phyloP scores from a whole-genome alignment of 2,113 vertebrate species.

The Ammodytes marinus region DNA sequence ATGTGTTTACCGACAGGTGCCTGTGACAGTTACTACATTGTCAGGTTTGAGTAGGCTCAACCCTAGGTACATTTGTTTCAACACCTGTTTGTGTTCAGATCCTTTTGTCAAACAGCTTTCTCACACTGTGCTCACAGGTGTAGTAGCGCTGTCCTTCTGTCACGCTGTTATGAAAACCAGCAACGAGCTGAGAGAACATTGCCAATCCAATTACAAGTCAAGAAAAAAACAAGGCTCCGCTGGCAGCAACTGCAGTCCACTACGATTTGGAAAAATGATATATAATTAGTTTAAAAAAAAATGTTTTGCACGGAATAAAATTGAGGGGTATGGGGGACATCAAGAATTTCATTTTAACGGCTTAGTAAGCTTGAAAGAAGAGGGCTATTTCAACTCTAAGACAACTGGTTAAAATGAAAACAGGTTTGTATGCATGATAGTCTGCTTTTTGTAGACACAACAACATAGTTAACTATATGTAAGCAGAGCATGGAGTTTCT shows the following conservation, averaged over 20 bases:
- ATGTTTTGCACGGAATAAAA: too few relatives aligned
- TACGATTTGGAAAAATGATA: too few relatives aligned
- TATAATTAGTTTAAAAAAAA: too few relatives aligned
- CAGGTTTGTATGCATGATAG: not conserved
- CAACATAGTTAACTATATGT: not conserved
- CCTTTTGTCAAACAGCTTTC: constrained; percentile 15
- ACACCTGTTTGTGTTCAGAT: constrained; percentile 29
- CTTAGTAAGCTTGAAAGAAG: not conserved
- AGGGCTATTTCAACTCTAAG: not conserved
- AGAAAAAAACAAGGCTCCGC: not conserved
- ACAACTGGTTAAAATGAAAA: not conserved
- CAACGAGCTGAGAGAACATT: constrained; percentile 15
- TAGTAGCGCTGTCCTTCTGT: not conserved
- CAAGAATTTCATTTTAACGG: not conserved
- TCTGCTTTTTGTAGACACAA: not conserved
- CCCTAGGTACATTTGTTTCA: constrained; percentile 7
- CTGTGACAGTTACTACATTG: not conserved
- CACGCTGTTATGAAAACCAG: constrained; percentile 51
- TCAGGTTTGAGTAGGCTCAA: not conserved
- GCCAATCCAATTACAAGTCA: constrained; percentile 21
- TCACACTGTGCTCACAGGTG: not conserved
- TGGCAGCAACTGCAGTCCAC: not conserved
- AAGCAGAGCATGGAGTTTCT: not conserved
- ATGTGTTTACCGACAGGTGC: not conserved
- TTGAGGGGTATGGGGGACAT: too few relatives aligned